Conservation (phyloP, 37 sponge, comb jelly and placozoan genomes). For the Theonella swinhoei region DNA sequence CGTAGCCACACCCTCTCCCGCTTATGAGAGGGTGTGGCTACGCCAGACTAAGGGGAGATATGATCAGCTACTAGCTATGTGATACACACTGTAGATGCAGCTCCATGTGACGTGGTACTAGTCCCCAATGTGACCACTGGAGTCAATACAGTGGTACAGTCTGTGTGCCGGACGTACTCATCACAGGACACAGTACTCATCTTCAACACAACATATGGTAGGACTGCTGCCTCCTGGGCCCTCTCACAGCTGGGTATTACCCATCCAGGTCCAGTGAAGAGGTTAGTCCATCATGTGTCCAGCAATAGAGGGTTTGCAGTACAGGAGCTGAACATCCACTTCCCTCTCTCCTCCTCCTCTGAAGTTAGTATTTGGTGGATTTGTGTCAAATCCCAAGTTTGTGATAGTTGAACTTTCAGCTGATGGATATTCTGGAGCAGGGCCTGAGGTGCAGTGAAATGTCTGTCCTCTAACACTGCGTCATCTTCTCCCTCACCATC, state of each 20-base stretch:
- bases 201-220: conserved; percentile 76
- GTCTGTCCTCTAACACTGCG: neutral
- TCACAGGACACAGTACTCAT: conserved; percentile 68
- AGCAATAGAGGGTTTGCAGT: neutral
- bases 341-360: conserved; percentile 30
- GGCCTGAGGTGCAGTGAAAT: neutral
- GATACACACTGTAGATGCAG: conserved; percentile 37
- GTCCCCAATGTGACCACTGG: conserved; percentile 85
- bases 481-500: neutral
- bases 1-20: too few relatives aligned
- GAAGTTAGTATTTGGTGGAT: neutral
- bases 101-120: conserved; percentile 69
- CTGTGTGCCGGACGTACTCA: conserved; percentile 40
- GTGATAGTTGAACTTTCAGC: neutral
- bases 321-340: conserved; percentile 42
- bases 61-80: neutral
- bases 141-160: conserved; percentile 56
- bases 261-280: conserved; percentile 64
- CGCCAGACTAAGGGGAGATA: neutral
- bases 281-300: conserved; percentile 30
- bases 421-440: neutral
- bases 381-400: too few relatives aligned
- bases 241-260: too few relatives aligned
- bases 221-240: too few relatives aligned
- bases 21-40: too few relatives aligned